These are phyloP conservation scores for Troides aeacus DNA, from an alignment of 2,888 invertebrate species.

Conservation along the genomic window DNA sequence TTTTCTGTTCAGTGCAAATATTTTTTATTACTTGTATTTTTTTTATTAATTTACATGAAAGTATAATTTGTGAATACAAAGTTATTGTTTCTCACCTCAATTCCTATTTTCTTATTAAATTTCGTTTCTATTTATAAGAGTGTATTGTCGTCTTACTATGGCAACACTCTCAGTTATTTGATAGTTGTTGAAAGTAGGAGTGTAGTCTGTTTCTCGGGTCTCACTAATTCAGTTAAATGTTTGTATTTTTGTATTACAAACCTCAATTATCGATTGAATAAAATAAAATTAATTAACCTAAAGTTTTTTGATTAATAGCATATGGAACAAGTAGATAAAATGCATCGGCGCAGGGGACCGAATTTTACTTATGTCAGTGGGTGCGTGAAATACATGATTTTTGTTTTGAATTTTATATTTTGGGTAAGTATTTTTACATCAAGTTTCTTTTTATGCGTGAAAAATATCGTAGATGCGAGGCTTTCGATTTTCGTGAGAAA, in stretches of 20 bases:
- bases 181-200: background rate
- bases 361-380: constrained; percentile 91
- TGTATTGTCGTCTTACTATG: background rate
- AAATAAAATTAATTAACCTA: background rate
- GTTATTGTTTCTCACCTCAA: too few relatives aligned
- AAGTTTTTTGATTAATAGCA: constrained; percentile 18
- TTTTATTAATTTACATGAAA: too few relatives aligned
- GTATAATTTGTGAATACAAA: too few relatives aligned
- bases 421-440: constrained; percentile 84
- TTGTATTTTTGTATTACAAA: background rate
- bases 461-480: background rate
- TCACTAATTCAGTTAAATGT: background rate
- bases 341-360: constrained; percentile 83
- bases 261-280: background rate
- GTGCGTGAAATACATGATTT: constrained; percentile 94
- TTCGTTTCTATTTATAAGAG: background rate
- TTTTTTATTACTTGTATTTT: too few relatives aligned
- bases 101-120: too few relatives aligned
- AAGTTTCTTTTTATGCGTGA: background rate
- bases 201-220: background rate
- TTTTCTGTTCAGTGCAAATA: too few relatives aligned
- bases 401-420: constrained; percentile 92
- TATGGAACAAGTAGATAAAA: constrained; percentile 50
- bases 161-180: background rate
- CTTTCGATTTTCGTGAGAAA: constrained; percentile 13